These are phyloP conservation scores for Lipophrys pholis DNA, from an alignment of 2,113 vertebrate genomes.

Conservation along the genomic window DNA sequence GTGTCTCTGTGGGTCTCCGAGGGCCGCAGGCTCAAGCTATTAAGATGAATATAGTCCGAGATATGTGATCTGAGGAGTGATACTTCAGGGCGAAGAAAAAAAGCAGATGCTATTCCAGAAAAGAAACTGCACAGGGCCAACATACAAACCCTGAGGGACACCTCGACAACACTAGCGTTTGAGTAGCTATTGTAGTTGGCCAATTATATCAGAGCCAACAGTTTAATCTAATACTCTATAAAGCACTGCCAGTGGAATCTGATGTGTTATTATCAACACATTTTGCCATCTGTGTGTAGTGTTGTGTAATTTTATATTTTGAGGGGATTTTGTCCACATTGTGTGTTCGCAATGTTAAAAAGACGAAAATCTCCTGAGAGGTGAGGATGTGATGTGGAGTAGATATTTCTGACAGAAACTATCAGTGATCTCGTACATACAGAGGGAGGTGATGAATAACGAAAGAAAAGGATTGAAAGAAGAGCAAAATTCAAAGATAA, in stretches of 20 bases:
- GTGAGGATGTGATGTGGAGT: constrained; percentile 1
- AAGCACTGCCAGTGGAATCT: constrained; percentile 52
- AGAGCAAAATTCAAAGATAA: constrained; percentile 27
- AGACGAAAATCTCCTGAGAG: background rate
- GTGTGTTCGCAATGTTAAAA: constrained; percentile 27
- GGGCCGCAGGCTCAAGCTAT: constrained; percentile 40
- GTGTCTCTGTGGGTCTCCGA: constrained; percentile 15
- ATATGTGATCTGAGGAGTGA: constrained; percentile 51
- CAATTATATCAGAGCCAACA: constrained; percentile 50
- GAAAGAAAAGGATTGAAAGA: constrained; percentile 26
- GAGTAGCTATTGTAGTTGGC: constrained; percentile 49
- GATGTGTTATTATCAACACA: constrained; percentile 27
- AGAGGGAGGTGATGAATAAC: constrained; percentile 20
- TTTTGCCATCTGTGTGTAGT: constrained; percentile 46
- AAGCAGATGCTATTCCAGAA: constrained; percentile 53
- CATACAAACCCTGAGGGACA: constrained; percentile 46
- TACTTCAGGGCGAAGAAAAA: constrained; percentile 56
- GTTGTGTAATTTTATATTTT: background rate
- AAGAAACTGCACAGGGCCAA: constrained; percentile 53
- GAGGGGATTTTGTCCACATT: constrained; percentile 15
- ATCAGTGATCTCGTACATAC: background rate
- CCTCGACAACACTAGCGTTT: constrained; percentile 51
- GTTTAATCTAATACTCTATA: constrained; percentile 41
- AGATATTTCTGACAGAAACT: constrained; percentile 39
- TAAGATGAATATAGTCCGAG: constrained; percentile 41